Evolutionary conservation across 2,113 vertebrate species (phyloP), one percentile per base, ranked within the genome.

Genomic region (Phyllopteryx taeniolatus): DNA sequence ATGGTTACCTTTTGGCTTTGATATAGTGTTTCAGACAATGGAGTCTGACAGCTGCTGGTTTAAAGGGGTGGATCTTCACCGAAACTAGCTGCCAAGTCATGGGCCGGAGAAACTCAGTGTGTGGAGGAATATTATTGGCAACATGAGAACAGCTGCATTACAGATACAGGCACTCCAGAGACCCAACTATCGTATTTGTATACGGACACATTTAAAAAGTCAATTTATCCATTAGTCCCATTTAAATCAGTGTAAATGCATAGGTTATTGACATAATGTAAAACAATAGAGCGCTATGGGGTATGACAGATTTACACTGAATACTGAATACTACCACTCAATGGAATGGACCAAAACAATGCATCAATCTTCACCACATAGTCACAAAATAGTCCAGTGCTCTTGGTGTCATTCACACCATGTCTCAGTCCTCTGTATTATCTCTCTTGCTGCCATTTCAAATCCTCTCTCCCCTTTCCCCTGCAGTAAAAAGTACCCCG

Each of bases 401-500:
- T 12, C 39, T 64, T 43, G 42, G 39, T 64, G 35, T 64, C 59
- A 61, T 61, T 61, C 59, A 15, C 59, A 61, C 27, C 59, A 61
- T 35, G 59, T 33, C 59, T 17, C 19, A 5, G 62, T 15, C 20
- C 64, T 66, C 43, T 47, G 12, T 66, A 66, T 66, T 66, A 66
- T 66, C 64, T 66, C 42, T 43, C 64, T 47, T 31, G 22, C 43
- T 65, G 63, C 62, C 63, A 47, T 66, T 66, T 47, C 43, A 46
- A 46, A 8, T 66, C 43, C 11, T 61, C 59, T 46, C n/a, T 46
- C 20, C n/a, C 43, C 42, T 65, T 65, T 47, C 22, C n/a, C 13
- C 64, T 43, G 13, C 63, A 17, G 42, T 44, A n/a, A 35, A 39
- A n/a, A 22, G 20, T 35, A 17, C 22, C 44, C 27, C 39, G 9